Conservation (phyloP, 2,113 vertebrate species). For the Paramisgurnus dabryanus region DNA sequence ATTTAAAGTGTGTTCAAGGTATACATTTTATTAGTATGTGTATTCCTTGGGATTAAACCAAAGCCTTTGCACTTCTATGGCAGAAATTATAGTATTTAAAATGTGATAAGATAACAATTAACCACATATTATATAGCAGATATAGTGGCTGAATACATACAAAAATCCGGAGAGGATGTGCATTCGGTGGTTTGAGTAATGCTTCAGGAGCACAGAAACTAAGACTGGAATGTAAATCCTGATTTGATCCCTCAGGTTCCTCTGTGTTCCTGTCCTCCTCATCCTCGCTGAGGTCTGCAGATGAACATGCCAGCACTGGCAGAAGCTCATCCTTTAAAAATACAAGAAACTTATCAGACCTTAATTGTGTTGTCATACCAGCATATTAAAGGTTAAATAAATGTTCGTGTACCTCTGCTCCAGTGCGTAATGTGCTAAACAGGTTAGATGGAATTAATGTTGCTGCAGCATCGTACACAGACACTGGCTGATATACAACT, state of each 20-base stretch:
- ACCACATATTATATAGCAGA: not conserved
- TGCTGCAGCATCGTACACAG: conserved; percentile 67
- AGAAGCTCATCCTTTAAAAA: conserved; percentile 74
- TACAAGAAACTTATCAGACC: conserved; percentile 13
- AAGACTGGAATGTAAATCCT: conserved; percentile 51
- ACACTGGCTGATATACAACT: conserved; percentile 79
- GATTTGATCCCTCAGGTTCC: conserved; percentile 2
- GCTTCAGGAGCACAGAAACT: conserved; percentile 75
- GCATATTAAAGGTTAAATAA: not conserved
- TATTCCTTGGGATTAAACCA: too few species aligned
- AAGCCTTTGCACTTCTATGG: too few species aligned
- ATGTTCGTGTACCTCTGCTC: conserved; percentile 73
- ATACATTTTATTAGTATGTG: too few species aligned
- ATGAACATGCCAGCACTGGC: conserved; percentile 44
- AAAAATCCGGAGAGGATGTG: conserved; percentile 84
- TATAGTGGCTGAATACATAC: conserved; percentile 65
- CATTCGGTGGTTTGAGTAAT: conserved; percentile 68
- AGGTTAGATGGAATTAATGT: conserved; percentile 70
- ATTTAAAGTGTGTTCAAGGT: too few species aligned
- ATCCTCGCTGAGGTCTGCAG: conserved; percentile 30
- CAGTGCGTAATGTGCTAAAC: conserved; percentile 74
- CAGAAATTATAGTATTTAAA: too few species aligned
- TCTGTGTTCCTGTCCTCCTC: conserved; percentile 14
- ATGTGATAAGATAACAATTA: not conserved
- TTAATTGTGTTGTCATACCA: not conserved